These are phyloP conservation scores for Athalia rosae DNA, from an alignment of 2,888 invertebrate species.

Conservation along the genomic window DNA sequence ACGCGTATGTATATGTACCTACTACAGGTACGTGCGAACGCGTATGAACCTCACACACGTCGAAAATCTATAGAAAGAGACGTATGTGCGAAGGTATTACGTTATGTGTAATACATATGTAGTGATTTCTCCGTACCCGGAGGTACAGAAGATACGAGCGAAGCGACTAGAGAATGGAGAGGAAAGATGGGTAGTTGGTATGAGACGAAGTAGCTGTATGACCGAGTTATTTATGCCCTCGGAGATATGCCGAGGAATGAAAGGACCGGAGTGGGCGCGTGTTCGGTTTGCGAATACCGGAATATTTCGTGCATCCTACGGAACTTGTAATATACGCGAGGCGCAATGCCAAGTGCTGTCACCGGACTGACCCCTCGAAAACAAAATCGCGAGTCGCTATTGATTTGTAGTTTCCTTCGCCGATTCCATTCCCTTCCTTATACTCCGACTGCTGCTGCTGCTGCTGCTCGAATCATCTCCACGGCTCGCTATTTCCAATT, in stretches of 20 bases:
- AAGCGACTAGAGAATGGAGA: not conserved
- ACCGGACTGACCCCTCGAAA: slow-evolving; percentile 63
- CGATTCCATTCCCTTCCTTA: too few species aligned
- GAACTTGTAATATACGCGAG: slow-evolving; percentile 64
- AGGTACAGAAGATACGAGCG: not conserved
- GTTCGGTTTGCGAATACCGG: slow-evolving; percentile 64
- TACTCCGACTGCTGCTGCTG: not conserved
- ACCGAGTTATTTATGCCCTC: slow-evolving; percentile 43
- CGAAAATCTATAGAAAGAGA: too few species aligned
- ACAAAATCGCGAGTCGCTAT: slow-evolving; percentile 63
- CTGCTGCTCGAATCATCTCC: slow-evolving; percentile 5
- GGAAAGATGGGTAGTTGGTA: not conserved
- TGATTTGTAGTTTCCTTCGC: not conserved
- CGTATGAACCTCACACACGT: too few species aligned
- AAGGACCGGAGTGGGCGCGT: slow-evolving; percentile 61
- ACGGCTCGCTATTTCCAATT: slow-evolving; percentile 9
- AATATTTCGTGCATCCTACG: slow-evolving; percentile 70
- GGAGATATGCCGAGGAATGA: slow-evolving; percentile 59
- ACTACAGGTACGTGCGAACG: too few species aligned
- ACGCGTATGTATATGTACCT: too few species aligned
- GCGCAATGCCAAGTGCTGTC: slow-evolving; percentile 70
- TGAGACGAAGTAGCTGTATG: slow-evolving; percentile 22
- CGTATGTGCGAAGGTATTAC: too few species aligned
- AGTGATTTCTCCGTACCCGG: too few species aligned
- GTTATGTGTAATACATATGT: too few species aligned